These are phyloP conservation scores for Prosapia bicincta DNA, from an alignment of 2,888 invertebrate species.

Conservation along the genomic window DNA sequence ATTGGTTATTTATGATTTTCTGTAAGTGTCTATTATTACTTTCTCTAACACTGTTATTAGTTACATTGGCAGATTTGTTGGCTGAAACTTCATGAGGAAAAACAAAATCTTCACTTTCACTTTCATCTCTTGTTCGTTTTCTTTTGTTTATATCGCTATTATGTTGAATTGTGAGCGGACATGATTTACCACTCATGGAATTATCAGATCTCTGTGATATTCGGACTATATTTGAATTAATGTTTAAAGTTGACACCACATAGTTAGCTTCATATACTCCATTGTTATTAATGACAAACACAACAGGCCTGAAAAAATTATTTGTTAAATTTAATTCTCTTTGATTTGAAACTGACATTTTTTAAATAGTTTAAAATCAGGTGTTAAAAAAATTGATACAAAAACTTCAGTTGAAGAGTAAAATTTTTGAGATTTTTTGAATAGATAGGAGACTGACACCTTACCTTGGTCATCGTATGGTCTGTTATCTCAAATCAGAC, in stretches of 20 bases:
- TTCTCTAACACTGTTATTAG: background rate
- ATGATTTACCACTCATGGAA: background rate
- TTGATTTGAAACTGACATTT: no score
- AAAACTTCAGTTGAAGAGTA: no score
- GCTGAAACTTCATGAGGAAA: background rate
- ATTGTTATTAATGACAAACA: slow-evolving; percentile 69
- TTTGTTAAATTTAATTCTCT: no score
- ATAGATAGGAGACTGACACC: no score
- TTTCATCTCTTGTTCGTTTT: background rate
- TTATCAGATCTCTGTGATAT: background rate
- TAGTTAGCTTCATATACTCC: slow-evolving; percentile 74
- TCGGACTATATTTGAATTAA: background rate
- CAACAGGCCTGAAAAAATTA: slow-evolving; percentile 58
- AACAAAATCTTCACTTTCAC: background rate
- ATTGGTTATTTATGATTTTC: no score
- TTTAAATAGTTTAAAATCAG: no score
- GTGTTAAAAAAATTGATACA: no score
- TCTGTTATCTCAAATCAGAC: no score
- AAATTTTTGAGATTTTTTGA: no score
- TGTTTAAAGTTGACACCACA: slow-evolving; percentile 69
- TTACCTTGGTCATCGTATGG: no score
- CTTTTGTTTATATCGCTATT: background rate
- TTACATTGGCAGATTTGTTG: background rate
- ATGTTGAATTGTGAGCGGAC: background rate
- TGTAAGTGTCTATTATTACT: background rate